Evolutionary conservation across 2,888 invertebrate species (phyloP), one percentile per base, ranked within the genome.

Genomic region (Tenodera sinensis): DNA sequence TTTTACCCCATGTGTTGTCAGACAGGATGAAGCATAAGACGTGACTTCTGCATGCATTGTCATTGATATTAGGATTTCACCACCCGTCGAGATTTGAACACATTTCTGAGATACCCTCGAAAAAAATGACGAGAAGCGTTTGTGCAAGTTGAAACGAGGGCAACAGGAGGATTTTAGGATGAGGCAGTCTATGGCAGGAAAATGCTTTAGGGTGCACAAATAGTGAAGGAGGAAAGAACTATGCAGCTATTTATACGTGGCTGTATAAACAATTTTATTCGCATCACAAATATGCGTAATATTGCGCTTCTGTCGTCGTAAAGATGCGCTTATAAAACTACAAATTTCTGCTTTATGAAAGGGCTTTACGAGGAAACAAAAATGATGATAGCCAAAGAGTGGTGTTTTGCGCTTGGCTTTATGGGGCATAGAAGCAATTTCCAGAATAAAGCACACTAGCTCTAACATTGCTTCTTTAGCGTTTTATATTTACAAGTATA

Each of bases 1-100:
- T 86, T 71, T 30, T n/a, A 54, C 28, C 28, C 81, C 81, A 71
- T 71, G 54, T 54, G 54, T 54, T 54, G 54, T 54, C 54, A 54
- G 54, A 54, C 54, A 54, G 54, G 20, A 20, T 54, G 54, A 54
- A 54, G 54, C 54, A 7, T 54, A 54, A 54, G 54, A 54, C 81
- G 12, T 86, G 86, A 86, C 81, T 86, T 28, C 28, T 86, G 28
- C 81, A 28, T 34, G 87, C 12, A 83, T 87, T 87, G 87, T 87
- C 82, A 82, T 87, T 34, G 20, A 87, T 71, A 87, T 87, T 27
- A 87, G 28, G 83, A 34, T 12, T 87, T 34, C 42, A 20, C 87
- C 87, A 87, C 87, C 87, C 87, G 87, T 25, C 27, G 83, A 81
- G n/a, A 71, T 34, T 82, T 34, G 87, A 87, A 83, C 34, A 87